A percentile compares a stretch with the other conserved stretches of the same genome.
These are phyloP conservation scores for Galendromus occidentalis DNA, from an alignment of 1,140 invertebrate genomes.

Conservation along the genomic window DNA sequence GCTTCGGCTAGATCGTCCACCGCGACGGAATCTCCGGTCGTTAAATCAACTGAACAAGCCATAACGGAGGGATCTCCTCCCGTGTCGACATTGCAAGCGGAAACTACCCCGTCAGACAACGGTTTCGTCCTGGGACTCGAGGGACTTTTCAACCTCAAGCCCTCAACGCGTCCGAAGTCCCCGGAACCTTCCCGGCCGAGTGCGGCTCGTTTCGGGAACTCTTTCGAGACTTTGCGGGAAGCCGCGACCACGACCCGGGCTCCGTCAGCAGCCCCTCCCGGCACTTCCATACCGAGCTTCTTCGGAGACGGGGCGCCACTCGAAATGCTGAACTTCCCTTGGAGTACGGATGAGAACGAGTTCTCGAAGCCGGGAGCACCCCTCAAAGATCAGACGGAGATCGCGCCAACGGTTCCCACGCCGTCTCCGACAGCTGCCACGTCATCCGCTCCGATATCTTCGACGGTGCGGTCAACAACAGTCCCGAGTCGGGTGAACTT, in stretches of 20 bases:
- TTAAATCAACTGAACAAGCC: constrained; percentile 9
- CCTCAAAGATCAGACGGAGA: no score
- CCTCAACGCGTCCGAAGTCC: neutral
- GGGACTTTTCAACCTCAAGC: neutral
- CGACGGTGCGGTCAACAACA: constrained; percentile 23
- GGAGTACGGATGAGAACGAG: neutral
- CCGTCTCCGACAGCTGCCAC: constrained; percentile 16
- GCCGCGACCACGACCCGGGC: neutral
- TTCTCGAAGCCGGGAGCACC: no score
- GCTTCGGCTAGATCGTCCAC: neutral
- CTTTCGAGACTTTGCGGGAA: neutral
- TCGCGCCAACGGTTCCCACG: no score
- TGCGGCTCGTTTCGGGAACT: neutral
- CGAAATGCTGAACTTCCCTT: neutral
- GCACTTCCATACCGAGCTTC: neutral
- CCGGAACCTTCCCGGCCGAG: constrained; percentile 14
- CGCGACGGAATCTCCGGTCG: neutral
- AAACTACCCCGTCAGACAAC: neutral
- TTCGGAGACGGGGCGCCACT: neutral
- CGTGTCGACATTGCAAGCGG: no score
- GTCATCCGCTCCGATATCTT: constrained; percentile 19
- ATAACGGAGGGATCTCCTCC: no score
- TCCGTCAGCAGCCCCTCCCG: neutral
- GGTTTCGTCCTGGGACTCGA: neutral
- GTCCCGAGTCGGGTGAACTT: constrained; percentile 15